Conservation (phyloP, 2,888 invertebrate species). For the Ophion obscuratus region DNA sequence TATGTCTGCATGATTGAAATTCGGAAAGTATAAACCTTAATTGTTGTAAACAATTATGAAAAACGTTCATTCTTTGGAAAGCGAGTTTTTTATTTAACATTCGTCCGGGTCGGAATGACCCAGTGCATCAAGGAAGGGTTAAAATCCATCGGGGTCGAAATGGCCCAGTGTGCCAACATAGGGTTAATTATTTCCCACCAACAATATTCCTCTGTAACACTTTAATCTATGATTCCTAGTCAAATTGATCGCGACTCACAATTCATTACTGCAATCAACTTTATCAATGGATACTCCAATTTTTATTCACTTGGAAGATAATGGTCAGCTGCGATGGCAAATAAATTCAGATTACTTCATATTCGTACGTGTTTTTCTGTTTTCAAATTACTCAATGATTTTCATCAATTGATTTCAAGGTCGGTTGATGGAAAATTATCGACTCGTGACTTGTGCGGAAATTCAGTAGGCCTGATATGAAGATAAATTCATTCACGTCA, state of each 20-base stretch:
- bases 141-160: no score
- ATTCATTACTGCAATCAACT: not conserved
- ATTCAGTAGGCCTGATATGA: not conserved
- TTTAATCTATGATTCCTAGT: not conserved
- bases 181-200: not conserved
- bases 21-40: no score
- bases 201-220: not conserved
- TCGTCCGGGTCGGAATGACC: no score
- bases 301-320: constrained; percentile 14
- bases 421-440: not conserved
- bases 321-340: constrained; percentile 12
- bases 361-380: not conserved
- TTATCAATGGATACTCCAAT: constrained; percentile 8
- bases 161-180: no score
- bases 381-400: not conserved
- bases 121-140: no score
- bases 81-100: no score
- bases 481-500: not conserved
- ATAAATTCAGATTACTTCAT: not conserved
- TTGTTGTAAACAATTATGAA: no score
- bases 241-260: not conserved
- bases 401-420: not conserved
- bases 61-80: no score
- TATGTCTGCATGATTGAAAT: no score
- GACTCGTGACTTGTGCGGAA: not conserved